Base-by-base conservation (phyloP, 2,113 vertebrate genomes). In the Nematolebias whitei region DNA sequence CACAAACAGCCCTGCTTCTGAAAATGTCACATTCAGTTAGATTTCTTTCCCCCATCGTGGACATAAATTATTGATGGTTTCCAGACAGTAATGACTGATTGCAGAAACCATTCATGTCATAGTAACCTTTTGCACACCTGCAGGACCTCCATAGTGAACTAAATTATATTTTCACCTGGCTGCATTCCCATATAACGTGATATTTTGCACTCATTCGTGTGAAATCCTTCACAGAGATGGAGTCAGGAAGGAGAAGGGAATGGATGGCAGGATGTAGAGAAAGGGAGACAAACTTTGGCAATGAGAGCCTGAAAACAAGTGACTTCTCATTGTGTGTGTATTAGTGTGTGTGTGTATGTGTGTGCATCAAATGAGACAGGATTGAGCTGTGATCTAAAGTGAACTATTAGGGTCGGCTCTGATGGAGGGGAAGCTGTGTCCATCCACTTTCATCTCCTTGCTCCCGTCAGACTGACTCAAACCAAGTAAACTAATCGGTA, bases 71-170 rank as follows among this genome's bases (percentile, higher is more conserved):
- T 71, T 74, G 62, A 76, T 73, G 29, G 38, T 75, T 51, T 59
- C 14, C 26, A 13, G 48, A 56, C 5, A 14, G 63, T 43, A 52
- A 57, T 59, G 59, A 63, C 69, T 63, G 76, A 78, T 80, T 80
- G 63, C 43, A 52, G 57, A 78, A 54, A 0, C 0, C 2, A 68
- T 77, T 79, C 22, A 26, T 72, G 26, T 66, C 62, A 12, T 66
- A 55, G 19, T 83, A 84, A 87, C 79, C 79, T 87, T 84, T 78
- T 5, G 66, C 70, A 83, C 76, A 85, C 79, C 75, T 85, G 76
- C 78, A 53, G 38, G 78, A 54, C 59, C 8, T 64, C 43, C 53
- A 24, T 22, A 14, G 50, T 47, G 15, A 61, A 76, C 67, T 24
- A 72, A 74, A 76, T 52, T 41, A 63, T 63, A 26, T 24, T 44